Base-by-base conservation (phyloP, 1,140 invertebrate genomes). In the Lysiphlebus fabarum region DNA sequence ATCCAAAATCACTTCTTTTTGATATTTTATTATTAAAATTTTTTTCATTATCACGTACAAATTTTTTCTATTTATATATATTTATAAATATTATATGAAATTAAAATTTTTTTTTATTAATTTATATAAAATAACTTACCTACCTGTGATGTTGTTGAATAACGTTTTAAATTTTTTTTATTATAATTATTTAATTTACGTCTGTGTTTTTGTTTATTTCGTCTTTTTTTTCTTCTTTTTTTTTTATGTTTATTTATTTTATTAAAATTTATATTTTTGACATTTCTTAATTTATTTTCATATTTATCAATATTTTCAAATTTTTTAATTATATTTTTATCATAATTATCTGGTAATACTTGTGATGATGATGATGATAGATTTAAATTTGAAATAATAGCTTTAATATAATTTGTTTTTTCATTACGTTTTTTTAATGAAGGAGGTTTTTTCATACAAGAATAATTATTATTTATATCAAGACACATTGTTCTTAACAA, bases 231-330 rank as follows among this genome's bases (percentile, higher is more conserved):
- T 56, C 62, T 65, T 9, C 34, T 55, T 14, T 66, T 66, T 43
- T 26, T 51, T 57, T 34, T 10, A 41, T n/a, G 43, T 56, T 33
- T 33, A 14, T 1, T 17, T 34, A n/a, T 60, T 58, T 4, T 48
- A 48, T 44, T 38, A 17, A 11, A 44, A 6, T 55, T 33, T 56
- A 41, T 53, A 45, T 34, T 14, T 53, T 10, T 4, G 45, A 7
- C n/a, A 34, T 38, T 8, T 69, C 17, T 14, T 63, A 53, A 9
- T 53, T 53, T 1, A 72, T 54, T 9, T 66, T 66, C 5, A 66
- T 67, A 63, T n/a, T 60, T 69, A 11, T 67, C 59, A 17, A 68
- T 68, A 45, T 67, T 64, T 53, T 65, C 59, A 12, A 64, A 57
- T 0, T 68, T 70, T 14, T 62, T 63, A 0, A 73, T 50, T 10